Evolutionary conservation across 1,140 invertebrate species (phyloP), one percentile per base, ranked within the genome.

Genomic region (Nasonia giraulti): DNA sequence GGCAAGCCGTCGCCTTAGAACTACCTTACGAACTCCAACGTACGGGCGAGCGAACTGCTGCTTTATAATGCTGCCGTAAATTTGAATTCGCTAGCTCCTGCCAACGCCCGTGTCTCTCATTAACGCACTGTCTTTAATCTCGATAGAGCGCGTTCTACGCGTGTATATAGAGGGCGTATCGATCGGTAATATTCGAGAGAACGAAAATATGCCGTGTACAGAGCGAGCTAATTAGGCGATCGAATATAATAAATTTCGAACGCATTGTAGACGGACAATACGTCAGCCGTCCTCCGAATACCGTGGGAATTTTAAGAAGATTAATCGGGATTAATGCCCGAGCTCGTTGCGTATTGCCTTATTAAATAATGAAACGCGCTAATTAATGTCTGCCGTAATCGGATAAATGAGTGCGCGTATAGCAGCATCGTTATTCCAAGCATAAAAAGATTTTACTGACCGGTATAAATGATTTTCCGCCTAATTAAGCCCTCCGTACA

Each of bases 1-100:
- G 77, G 69, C 44, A 62, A 80, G 83, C 55, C 77, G 44, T 80
- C 44, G 77, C 23, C 69, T 84, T 74, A 80, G 68, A 77, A 69
- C 77, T 73, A 10, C 66, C 55, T 73, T 78, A 73, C 76, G 62
- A 40, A 66, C 47, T 74, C 17, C 23, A 62, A 66, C 31, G 47
- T 40, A 1, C n/a, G 33, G 6, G 14, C 50, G 44, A 10, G 40
- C 44, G 8, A 6, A 62, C 3, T 0, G 20, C 55, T 62, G 55
- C 55, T 62, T 20, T 62, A 62, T n/a, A n/a, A 62, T n/a, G 20
- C 55, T 62, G n/a, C 55, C 55, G 55, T 62, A 20, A 62, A 62
- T 62, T 62, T 62, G 55, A 62, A 62, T 62, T 62, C 55, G 1
- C 40, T 44, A 5, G 6, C 55, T 62, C 55, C 55, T 62, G 55